Base-by-base conservation (phyloP, 2,797 vertebrate species). In the Sibirionetta formosa region DNA sequence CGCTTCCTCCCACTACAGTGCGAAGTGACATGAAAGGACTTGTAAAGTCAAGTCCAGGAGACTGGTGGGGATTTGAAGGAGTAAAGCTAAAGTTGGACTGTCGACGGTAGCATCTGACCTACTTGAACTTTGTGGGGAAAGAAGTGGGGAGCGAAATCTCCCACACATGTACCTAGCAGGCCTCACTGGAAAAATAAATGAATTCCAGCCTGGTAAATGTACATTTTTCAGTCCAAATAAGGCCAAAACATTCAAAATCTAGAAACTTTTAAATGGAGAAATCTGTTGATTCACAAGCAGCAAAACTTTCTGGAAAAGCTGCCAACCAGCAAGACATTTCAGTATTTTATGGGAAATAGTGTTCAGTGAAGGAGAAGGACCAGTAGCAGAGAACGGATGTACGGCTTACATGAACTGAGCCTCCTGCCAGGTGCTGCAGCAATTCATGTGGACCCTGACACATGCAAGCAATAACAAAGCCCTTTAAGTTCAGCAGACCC, bases 11-110 rank as follows among this genome's bases (percentile, higher is more conserved):
- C 60, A 80, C 96, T 82, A 93, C 75, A 86, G 38, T 12, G 23
- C 82, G 46, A 95, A 90, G 64, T 94, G 94, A 96, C 96, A 95
- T 73, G 75, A 90, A 92, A 96, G 95, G 95, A 90, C 92, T 95
- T 88, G 82, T 92, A 96, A 95, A 96, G 90, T 95, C 94, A 91
- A 94, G 95, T 94, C 82, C 91, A n/a, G 88, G 78, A 93, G 58
- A 72, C 56, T 93, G 78, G 77, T 95, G 56, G 63, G 60, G 86
- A 88, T 70, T 82, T 94, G 83, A 82, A 83, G 22, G 58, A 93
- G 76, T 48, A 33, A 92, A 94, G 54, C 88, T 79, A 75, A 94
- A 89, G 76, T 91, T 88, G 81, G 80, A 91, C 76, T 38, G 71
- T 22, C 0, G 0, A 68, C 4, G 1, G 68, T 54, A 94, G 35